Conservation (phyloP, 2,113 vertebrate genomes). For the Lanius ludovicianus region DNA sequence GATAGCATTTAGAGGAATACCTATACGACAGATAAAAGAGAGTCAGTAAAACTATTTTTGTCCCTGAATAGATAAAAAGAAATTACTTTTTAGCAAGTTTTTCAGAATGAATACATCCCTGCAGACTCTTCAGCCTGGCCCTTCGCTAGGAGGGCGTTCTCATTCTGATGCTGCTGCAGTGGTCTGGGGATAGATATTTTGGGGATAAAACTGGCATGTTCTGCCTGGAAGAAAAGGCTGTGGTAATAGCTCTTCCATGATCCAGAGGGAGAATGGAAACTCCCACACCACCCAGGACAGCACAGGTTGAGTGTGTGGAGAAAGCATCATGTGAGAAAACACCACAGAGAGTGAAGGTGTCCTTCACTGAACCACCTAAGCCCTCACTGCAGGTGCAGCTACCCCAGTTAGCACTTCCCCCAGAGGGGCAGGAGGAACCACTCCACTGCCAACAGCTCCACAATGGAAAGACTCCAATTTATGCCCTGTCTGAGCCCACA, state of each 20-base stretch:
- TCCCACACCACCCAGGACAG: neutral
- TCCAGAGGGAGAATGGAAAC: neutral
- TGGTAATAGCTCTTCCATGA: neutral
- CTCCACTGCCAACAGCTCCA: neutral
- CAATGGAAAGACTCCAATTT: neutral
- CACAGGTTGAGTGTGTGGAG: fast-evolving
- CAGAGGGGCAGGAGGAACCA: neutral
- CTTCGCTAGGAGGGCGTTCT: neutral
- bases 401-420: neutral
- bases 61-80: constrained; percentile 40
- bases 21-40: constrained; percentile 46
- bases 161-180: neutral
- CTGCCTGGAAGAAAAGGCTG: neutral
- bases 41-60: constrained; percentile 9
- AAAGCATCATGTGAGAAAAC: neutral
- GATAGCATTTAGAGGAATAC: constrained; percentile 48
- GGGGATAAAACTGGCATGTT: neutral
- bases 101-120: neutral
- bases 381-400: neutral
- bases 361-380: neutral
- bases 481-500: neutral
- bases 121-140: neutral
- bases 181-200: neutral
- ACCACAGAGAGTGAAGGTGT: neutral
- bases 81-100: constrained; percentile 31